These are phyloP conservation scores for Pseudoips prasinana DNA, from an alignment of 2,888 invertebrate genomes.

Conservation along the genomic window DNA sequence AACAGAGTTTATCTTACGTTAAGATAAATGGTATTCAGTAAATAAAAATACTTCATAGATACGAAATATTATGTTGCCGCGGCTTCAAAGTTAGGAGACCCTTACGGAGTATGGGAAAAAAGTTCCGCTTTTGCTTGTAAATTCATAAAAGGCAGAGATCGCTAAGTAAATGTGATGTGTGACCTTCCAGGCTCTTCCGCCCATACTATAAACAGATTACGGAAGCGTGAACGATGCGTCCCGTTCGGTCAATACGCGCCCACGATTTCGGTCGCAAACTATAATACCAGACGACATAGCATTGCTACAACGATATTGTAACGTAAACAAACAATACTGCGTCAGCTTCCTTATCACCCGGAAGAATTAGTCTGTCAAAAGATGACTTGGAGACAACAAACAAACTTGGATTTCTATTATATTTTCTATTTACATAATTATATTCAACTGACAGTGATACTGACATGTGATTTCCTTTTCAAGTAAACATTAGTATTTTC, in stretches of 20 bases:
- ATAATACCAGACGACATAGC: conserved; percentile 39
- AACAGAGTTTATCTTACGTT: too few relatives aligned
- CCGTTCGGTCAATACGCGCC: conserved; percentile 34
- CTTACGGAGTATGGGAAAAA: conserved; percentile 10
- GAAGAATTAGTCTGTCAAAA: conserved; percentile 48
- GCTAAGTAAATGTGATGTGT: conserved; percentile 50
- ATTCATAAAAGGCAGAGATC: conserved; percentile 46
- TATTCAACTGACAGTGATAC: not conserved
- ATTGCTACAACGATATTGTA: conserved; percentile 33
- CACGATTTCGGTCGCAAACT: conserved; percentile 36
- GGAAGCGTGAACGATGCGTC: conserved; percentile 56
- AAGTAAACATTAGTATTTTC: too few relatives aligned
- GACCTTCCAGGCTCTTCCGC: conserved; percentile 71
- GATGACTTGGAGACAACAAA: conserved; percentile 35
- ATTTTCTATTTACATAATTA: conserved; percentile 15
- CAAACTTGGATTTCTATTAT: conserved; percentile 20
- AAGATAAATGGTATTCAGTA: too few relatives aligned
- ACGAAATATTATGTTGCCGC: too few relatives aligned
- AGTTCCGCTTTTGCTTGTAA: conserved; percentile 35
- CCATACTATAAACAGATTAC: conserved; percentile 68
- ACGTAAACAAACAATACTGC: conserved; percentile 44
- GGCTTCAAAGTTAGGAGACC: too few relatives aligned
- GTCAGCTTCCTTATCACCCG: conserved; percentile 63
- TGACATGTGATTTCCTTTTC: too few relatives aligned
- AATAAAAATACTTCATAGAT: too few relatives aligned